A percentile compares a stretch with the other conserved stretches of the same genome.
Conservation (phyloP, 2,797 vertebrate genomes). For the Holocentrus rufus region DNA sequence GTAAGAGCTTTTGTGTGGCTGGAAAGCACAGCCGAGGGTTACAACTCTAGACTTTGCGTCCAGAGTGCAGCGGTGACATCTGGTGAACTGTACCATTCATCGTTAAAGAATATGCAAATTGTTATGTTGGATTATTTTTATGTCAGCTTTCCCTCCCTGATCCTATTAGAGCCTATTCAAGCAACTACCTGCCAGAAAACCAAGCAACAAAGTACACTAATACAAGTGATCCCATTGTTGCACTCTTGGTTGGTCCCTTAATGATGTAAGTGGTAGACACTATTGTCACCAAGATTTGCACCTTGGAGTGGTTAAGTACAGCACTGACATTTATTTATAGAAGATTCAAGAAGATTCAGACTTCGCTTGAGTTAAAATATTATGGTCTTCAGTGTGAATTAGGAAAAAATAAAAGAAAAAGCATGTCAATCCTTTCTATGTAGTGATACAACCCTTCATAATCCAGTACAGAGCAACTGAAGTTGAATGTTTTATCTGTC, state of each 20-base stretch:
- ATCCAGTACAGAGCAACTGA: too few species aligned
- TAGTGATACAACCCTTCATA: too few species aligned
- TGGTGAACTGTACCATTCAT: slow-evolving; percentile 78
- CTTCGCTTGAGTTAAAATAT: slow-evolving; percentile 3
- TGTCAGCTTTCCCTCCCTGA: slow-evolving; percentile 76
- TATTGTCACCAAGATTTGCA: slow-evolving; percentile 29
- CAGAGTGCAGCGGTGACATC: slow-evolving; percentile 74
- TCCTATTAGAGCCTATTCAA: slow-evolving; percentile 72
- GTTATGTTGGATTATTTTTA: slow-evolving; percentile 76
- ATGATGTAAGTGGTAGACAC: slow-evolving; percentile 44
- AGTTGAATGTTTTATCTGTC: too few species aligned
- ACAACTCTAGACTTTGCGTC: slow-evolving; percentile 58
- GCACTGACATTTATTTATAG: background rate
- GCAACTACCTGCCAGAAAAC: slow-evolving; percentile 69
- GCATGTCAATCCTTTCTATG: too few species aligned
- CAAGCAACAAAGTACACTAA: slow-evolving; percentile 66
- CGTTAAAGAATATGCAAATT: slow-evolving; percentile 78
- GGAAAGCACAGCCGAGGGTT: slow-evolving; percentile 53
- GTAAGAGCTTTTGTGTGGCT: slow-evolving; percentile 63
- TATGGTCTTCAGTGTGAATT: slow-evolving; percentile 5
- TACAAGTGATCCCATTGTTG: slow-evolving; percentile 73
- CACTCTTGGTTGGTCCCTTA: slow-evolving; percentile 33
- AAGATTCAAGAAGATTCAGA: slow-evolving; percentile 9
- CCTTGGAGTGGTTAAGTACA: slow-evolving; percentile 7
- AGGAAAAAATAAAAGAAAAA: background rate